Conservation (phyloP, 2,113 vertebrate species). For the Dissostichus mawsoni region DNA sequence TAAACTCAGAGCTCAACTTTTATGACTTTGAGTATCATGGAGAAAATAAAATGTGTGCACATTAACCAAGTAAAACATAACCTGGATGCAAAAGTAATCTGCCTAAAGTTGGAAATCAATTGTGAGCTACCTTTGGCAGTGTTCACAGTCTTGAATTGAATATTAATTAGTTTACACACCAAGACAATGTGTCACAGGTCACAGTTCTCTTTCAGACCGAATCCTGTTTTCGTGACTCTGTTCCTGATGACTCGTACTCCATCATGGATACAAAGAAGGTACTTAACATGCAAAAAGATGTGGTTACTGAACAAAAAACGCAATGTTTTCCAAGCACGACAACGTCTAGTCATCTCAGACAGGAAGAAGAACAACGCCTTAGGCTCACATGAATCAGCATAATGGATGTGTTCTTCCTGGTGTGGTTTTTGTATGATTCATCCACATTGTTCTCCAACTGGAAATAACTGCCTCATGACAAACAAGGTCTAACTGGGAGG, state of each 20-base stretch:
- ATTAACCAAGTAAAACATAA: background rate
- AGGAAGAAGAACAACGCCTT: background rate
- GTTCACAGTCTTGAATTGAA: background rate
- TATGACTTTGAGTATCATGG: background rate
- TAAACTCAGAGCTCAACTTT: background rate
- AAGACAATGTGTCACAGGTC: background rate
- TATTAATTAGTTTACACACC: background rate
- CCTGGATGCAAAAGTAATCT: background rate
- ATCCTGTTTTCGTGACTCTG: background rate
- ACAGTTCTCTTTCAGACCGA: background rate
- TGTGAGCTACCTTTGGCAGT: background rate
- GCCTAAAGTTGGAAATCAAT: background rate
- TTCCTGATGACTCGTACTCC: background rate
- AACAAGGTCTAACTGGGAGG: background rate
- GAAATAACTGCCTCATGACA: conserved; percentile 1
- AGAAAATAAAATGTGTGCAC: background rate
- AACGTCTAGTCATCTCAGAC: conserved; percentile 4
- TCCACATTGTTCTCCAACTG: background rate
- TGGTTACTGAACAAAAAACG: background rate
- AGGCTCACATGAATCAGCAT: conserved; percentile 24
- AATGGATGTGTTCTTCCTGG: background rate
- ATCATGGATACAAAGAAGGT: background rate
- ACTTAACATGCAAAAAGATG: background rate
- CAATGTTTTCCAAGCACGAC: background rate
- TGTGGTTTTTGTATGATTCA: conserved; percentile 28